Evolutionary conservation across 2,113 vertebrate species (phyloP).

Genomic region (Mohoua ochrocephala): DNA sequence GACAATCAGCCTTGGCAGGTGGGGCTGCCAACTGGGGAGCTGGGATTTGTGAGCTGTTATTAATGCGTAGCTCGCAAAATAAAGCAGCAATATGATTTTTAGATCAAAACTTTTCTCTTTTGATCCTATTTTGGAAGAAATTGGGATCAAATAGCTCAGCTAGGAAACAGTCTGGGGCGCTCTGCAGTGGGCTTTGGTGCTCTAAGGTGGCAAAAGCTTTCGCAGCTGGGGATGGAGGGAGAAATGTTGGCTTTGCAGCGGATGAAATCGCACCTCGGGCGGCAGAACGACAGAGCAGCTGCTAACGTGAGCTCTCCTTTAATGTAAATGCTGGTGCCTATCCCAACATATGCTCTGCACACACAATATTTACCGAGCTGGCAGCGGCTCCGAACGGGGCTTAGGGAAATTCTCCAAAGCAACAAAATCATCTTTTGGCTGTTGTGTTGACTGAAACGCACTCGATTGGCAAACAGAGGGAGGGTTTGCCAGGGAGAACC

Average conservation of each 20-base stretch:
- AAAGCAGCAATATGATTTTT: background rate
- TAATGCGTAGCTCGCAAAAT: background rate
- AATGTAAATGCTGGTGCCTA: background rate
- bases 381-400: background rate
- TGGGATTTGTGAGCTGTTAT: background rate
- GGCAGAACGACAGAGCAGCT: background rate
- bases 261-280: background rate
- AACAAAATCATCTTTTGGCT: background rate
- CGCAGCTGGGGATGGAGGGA: background rate
- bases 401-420: background rate
- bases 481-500: background rate
- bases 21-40: background rate
- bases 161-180: background rate
- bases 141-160: background rate
- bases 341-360: background rate
- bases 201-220: background rate
- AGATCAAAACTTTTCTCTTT: background rate
- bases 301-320: background rate
- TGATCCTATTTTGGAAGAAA: background rate
- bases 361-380: background rate
- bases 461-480: background rate
- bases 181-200: background rate
- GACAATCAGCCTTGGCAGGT: background rate
- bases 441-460: background rate
- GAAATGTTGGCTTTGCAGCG: background rate